A percentile compares a stretch with the other conserved stretches of the same genome.
Evolutionary conservation across 35 echinoderm and acorn worm genomes (phyloP).

Genomic region (Stichopus chloronotus): DNA sequence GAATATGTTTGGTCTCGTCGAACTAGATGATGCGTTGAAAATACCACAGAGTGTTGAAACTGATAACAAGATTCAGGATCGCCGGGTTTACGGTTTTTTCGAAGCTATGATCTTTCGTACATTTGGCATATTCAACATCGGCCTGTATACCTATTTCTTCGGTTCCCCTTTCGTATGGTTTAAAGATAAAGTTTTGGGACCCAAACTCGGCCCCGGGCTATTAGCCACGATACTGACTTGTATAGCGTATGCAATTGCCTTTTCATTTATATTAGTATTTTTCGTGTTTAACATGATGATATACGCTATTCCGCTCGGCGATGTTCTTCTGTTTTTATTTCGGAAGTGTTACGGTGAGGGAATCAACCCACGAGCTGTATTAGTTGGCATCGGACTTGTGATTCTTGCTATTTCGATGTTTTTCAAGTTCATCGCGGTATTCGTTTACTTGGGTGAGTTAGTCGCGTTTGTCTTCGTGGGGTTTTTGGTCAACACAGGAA

Average conservation of each 20-base stretch:
- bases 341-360: constrained; percentile 61
- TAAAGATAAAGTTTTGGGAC: background rate
- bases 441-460: constrained; percentile 80
- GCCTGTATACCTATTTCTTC: constrained; percentile 53
- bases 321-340: constrained; percentile 60
- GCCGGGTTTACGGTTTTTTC: constrained; percentile 32
- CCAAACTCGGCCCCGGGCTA: background rate
- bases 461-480: constrained; percentile 84
- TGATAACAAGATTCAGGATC: background rate
- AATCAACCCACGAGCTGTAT: constrained; percentile 45
- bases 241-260: constrained; percentile 31
- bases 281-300: constrained; percentile 67
- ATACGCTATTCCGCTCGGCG: constrained; percentile 73
- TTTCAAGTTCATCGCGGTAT: constrained; percentile 83
- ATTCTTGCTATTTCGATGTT: constrained; percentile 63
- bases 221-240: constrained; percentile 31
- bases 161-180: constrained; percentile 41
- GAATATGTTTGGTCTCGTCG: constrained; percentile 35
- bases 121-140: constrained; percentile 30
- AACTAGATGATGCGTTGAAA: constrained; percentile 36
- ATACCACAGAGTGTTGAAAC: constrained; percentile 51
- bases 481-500: constrained; percentile 73
- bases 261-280: constrained; percentile 62
- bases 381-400: constrained; percentile 46
- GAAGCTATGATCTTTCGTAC: constrained; percentile 70